Evolutionary conservation across 2,888 invertebrate genomes (phyloP), one percentile per base, ranked within the genome.

Genomic region (Drosophila cognata): DNA sequence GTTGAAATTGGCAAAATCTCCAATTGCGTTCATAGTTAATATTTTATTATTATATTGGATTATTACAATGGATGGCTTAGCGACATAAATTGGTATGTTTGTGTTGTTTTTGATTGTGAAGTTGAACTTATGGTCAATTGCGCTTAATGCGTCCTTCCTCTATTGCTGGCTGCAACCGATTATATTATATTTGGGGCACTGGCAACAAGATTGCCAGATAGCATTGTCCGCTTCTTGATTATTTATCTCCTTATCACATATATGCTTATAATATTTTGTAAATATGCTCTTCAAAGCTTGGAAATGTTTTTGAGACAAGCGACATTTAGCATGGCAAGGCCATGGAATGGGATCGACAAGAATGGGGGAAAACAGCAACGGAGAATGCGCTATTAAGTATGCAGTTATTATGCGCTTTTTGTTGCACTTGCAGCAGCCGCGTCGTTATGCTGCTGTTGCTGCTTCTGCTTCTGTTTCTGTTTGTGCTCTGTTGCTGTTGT

Each of bases 321-420:
- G 52, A 63, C 75, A 81, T 78, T 84, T 58, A 65, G 61, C 66
- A 29, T 8, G 7, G 38, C 38, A 41, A 28, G 35, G n/a, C 21
- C 16, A 31, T 41, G 43, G 29, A 25, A 33, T 21, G n/a, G 13
- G 29, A 46, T 41, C 55, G 55, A 16, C 13, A 53, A 46, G 51
- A 11, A 18, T 52, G 48, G 2, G 8, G 28, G 28, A 38, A 63
- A 57, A 71, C 53, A 80, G 71, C 50, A 79, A 66, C 67, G 58
- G 48, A 64, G 68, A 84, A 73, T 84, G 74, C 64, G 74, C 64
- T 72, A 89, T 85, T 80, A 84, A 88, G 75, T 80, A 85, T 82
- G 85, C 89, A 84, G 80, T 82, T 88, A 84, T 89, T 89, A 85
- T 85, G 88, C 88, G 75, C 85, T 82, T 87, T 88, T 89, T 89